Base-by-base conservation (phyloP, 2,113 vertebrate genomes). In the Tetraodon nigroviridis region DNA sequence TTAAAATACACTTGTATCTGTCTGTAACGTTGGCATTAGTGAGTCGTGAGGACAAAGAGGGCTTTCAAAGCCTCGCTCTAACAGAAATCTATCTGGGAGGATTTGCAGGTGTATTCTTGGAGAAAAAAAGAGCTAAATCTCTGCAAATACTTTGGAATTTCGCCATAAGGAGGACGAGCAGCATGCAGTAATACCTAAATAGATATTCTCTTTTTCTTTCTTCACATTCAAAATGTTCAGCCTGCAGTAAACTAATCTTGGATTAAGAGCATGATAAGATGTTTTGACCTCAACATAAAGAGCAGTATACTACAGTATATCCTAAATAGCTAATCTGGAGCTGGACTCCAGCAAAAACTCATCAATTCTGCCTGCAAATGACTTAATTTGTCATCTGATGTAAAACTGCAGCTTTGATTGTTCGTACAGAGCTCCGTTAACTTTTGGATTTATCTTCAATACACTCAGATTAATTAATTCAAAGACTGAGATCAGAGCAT, bases 401-500 rank as follows among this genome's bases (percentile, higher is more conserved):
- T 70, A 61, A 73, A 77, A 64, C 60, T 6, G 20, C 49, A 50
- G 66, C 56, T 47, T 75, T 75, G 76, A 67, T 69, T 67, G 67
- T 72, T 84, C 75, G 69, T 73, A 24, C 54, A 53, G 67, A 45
- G 45, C 54, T 16, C 61, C 73, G 69, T 85, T 86, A 75, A 71
- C 76, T 51, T 66, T 22, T 60, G 61, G 71, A 61, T 67, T 81
- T 69, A 62, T 78, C 59, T 75, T 82, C 80, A 81, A 73, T 52
- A 21, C 63, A 51, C 56, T 20, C 77, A 73, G 72, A 81, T 69
- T 54, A 61, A 83, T 67, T 77, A 77, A 82, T 80, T 81, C 54
- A 70, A 73, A 63, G 41, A 54, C 37, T 51, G 58, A 80, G 70
- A 46, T 85, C 69, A 72, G 72, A 49, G 51, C 32, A 24, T 32